These are phyloP conservation scores for Himalopsyche kuldschensis DNA, from an alignment of 2,888 invertebrate genomes.

Conservation along the genomic window DNA sequence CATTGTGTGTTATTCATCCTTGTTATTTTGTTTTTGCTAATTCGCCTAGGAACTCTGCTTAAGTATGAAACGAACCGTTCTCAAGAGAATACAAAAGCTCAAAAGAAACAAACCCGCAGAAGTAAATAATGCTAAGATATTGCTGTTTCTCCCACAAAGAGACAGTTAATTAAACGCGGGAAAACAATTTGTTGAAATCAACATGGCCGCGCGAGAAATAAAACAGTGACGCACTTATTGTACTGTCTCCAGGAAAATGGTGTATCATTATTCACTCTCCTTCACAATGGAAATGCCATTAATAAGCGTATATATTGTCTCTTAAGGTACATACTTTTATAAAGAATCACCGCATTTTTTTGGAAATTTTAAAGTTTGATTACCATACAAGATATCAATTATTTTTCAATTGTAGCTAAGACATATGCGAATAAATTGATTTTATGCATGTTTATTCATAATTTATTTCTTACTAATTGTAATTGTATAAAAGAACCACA, in stretches of 20 bases:
- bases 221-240: conserved; percentile 7
- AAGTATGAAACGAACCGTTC: not conserved
- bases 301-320: conserved; percentile 10
- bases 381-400: no score
- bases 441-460: no score
- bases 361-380: no score
- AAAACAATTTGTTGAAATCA: conserved; percentile 15
- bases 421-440: no score
- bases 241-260: conserved; percentile 14
- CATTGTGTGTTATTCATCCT: no score
- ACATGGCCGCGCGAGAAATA: conserved; percentile 11
- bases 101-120: not conserved
- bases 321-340: not conserved
- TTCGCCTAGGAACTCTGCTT: no score
- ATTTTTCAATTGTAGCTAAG: no score
- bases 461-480: no score
- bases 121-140: not conserved
- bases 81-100: not conserved
- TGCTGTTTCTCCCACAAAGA: not conserved
- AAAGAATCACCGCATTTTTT: no score
- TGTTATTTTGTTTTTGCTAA: no score
- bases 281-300: conserved; percentile 6
- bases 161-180: conserved; percentile 10
- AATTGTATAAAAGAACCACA: no score
- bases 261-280: conserved; percentile 18